Percentiles rank a stretch among this genome's conserved stretches.
Conservation (phyloP, 2,113 vertebrate species). For the Rhegmatorhina hoffmannsi region DNA sequence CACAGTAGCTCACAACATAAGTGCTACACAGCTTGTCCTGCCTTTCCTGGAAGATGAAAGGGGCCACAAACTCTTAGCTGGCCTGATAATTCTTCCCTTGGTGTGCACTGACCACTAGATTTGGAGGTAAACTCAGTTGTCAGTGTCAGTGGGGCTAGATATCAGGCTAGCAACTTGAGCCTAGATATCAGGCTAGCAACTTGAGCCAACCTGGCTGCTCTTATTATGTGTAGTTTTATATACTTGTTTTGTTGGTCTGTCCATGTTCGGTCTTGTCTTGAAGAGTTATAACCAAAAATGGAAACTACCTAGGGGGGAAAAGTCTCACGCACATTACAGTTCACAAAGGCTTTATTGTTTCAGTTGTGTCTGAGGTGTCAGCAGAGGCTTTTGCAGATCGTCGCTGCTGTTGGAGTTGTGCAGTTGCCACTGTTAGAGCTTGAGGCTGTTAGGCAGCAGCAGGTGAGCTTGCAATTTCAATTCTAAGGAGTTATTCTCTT, state of each 20-base stretch:
- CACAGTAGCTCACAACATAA: background rate
- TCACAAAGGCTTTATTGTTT: background rate
- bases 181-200: background rate
- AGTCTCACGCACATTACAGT: background rate
- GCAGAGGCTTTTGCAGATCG: background rate
- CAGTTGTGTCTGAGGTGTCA: background rate
- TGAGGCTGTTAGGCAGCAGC: background rate
- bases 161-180: background rate
- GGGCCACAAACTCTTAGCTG: background rate
- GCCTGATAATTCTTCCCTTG: background rate
- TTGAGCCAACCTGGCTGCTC: background rate
- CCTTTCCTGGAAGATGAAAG: background rate
- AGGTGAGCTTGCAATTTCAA: background rate
- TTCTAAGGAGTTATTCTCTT: background rate
- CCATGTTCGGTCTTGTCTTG: background rate
- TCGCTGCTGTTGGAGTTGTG: background rate
- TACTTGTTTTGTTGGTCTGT: background rate
- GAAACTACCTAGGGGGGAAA: background rate
- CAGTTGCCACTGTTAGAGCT: background rate
- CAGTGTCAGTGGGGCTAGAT: background rate
- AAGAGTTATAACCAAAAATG: background rate
- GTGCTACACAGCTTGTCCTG: background rate
- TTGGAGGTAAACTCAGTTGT: background rate
- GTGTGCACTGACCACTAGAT: background rate
- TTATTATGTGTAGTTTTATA: background rate